These are phyloP conservation scores for Argynnis bischoffii DNA, from an alignment of 2,888 invertebrate genomes.

Conservation along the genomic window DNA sequence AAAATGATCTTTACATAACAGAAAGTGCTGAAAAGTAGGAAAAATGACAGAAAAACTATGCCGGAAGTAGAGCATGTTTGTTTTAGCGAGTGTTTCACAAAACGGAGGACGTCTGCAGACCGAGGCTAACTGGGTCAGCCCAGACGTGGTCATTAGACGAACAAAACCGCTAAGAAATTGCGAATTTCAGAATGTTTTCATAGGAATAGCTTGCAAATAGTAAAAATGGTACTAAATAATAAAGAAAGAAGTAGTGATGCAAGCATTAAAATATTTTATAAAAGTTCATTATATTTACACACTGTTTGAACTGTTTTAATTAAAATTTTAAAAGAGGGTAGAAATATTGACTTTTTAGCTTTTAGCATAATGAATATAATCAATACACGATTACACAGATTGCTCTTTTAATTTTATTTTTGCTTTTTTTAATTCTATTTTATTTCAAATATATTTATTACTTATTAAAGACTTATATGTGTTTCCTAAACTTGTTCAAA, in stretches of 20 bases:
- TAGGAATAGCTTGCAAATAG: conserved; percentile 2
- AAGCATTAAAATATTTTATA: neutral
- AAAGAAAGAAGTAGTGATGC: neutral
- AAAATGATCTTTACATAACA: conserved; percentile 19
- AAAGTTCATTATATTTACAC: no score
- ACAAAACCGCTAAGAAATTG: conserved; percentile 46
- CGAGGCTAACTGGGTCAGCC: conserved; percentile 48
- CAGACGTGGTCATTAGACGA: conserved; percentile 54
- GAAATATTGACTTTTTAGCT: no score
- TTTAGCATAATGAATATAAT: no score
- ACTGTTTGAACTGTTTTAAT: no score
- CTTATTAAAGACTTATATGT: no score
- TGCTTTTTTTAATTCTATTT: no score
- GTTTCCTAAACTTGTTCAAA: no score
- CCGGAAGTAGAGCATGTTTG: conserved; percentile 52
- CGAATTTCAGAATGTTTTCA: conserved; percentile 27
- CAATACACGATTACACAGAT: no score
- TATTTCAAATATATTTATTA: no score
- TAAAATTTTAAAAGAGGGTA: no score
- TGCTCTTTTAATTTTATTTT: no score
- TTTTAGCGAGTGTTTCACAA: conserved; percentile 55
- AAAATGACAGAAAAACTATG: conserved; percentile 33
- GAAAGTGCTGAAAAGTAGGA: conserved; percentile 28
- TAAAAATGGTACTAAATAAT: neutral
- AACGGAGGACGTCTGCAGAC: conserved; percentile 47